phyloP scores from a whole-genome alignment of 2,888 invertebrate genomes.

The Drosophila anomalata region DNA sequence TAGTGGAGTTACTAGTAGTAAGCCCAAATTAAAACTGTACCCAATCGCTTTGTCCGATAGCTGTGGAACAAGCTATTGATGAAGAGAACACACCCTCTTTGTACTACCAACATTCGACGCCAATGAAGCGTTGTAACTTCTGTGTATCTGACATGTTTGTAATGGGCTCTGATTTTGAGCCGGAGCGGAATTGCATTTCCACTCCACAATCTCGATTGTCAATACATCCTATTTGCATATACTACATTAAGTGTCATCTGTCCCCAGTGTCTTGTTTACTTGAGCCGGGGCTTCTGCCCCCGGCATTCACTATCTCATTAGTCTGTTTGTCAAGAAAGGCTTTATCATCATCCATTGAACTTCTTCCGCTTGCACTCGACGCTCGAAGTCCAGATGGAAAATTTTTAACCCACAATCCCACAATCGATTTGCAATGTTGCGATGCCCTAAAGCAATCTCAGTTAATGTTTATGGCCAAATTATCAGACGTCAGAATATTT shows the following conservation, averaged over 20 bases:
- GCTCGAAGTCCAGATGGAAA: conserved; percentile 54
- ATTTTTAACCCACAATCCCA: conserved; percentile 39
- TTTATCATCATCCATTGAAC: conserved; percentile 31
- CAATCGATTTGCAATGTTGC: conserved; percentile 58
- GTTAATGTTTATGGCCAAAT: conserved; percentile 27
- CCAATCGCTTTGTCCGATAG: not conserved
- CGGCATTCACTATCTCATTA: conserved; percentile 15
- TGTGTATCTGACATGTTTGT: conserved; percentile 12
- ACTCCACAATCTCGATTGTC: not conserved
- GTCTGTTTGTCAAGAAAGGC: conserved; percentile 1
- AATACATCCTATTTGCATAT: conserved; percentile 14
- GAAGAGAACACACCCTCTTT: conserved; percentile 28
- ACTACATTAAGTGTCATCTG: conserved; percentile 42
- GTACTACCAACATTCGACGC: conserved; percentile 9
- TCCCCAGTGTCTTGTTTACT: conserved; percentile 44
- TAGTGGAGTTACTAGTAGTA: not conserved
- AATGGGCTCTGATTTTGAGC: conserved; percentile 3
- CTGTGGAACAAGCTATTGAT: conserved; percentile 10
- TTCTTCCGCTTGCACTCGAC: conserved; percentile 30
- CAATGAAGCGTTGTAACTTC: conserved; percentile 27
- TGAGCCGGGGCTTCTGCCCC: conserved; percentile 11
- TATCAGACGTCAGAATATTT: conserved; percentile 15
- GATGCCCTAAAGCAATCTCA: conserved; percentile 34
- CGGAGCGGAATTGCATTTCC: conserved; percentile 29
- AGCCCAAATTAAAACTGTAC: conserved; percentile 1